Base-by-base conservation (phyloP, 2,797 vertebrate genomes). In the Sarcophilus harrisii region DNA sequence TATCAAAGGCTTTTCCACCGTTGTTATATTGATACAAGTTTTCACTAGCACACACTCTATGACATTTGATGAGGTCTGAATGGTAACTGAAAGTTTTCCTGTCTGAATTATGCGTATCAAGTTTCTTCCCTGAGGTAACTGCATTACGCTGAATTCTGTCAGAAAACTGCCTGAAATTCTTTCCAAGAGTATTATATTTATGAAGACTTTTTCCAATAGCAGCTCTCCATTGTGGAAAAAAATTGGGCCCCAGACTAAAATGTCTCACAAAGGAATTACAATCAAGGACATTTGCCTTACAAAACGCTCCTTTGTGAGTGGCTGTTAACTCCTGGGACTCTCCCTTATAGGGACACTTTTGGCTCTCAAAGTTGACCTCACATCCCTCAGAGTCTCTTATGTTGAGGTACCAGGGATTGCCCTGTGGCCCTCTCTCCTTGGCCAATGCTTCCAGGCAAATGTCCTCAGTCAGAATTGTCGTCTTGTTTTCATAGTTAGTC, bases 1-100 rank as follows among this genome's bases (percentile, higher is more conserved):
- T 87, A 21, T 49, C 73, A 27, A 87, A 49, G 38, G 38, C 21
- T 87, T 87, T 87, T 49, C 21, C 38, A 87, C 38, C 12, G 38
- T 87, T 38, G 45, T 87, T 49, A 87, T 87, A 87, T 87, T 87
- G 38, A 87, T 28, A 87, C 10, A 49, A 10, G 2, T 95, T 94
- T 59, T 95, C 96, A 1, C 96, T 95, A 0, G 93, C 94, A 73
- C 93, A 95, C 59, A 38, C 45, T 49, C 21, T 45, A 87, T 87
- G 73, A 49, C 73, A 87, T 49, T 87, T 87, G 73, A 87, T 87
- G 24, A 49, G 38, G 9, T 87, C 73, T 49, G 73, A 87, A 38
- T 1, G 21, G 21, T 87, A 49, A 87, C 3, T 49, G 8, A 49
- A 45, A 4, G 10, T 49, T 49, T 87, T 87, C 73, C 24, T 87